Base-by-base conservation (phyloP, 2,113 vertebrate genomes). In the Antigone vipio region DNA sequence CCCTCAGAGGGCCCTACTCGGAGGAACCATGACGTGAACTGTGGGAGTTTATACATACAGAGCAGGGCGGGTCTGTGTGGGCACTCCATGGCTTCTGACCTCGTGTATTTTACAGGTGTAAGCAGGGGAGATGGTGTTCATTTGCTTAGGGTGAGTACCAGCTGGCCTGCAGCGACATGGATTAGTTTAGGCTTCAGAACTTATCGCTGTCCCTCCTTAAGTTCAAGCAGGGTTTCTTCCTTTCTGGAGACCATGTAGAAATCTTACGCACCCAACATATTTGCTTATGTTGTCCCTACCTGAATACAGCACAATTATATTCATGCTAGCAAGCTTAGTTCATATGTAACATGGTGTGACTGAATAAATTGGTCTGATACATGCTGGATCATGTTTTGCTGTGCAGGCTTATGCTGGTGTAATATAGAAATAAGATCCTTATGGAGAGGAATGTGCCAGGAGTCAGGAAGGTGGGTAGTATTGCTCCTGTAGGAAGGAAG, bases 181-280 rank as follows among this genome's bases (percentile, higher is more conserved):
- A 83, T 79, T 92, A 85, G 74, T 88, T 88, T 82, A 94, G 89
- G 81, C 89, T 95, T 95, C 96, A 92, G 47, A 79, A 93, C 26
- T 89, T 88, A 85, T n/a, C 91, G 87, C 94, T 97, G 77, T 84
- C 91, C 69, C 74, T 96, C 86, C 91, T 93, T 95, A 96, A 85
- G 58, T 93, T 89, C 66, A 85, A 91, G 62, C 86, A 91, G 91
- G 66, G 81, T 96, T 91, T 91, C 74, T 94, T 92, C 58, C 62
- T 78, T 95, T 93, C 91, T 93, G 89, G 91, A 79, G 27, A 17
- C 66, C 52, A 7, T 27, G 92, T 92, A 93, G 91, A 93, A 80
- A 69, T 75, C 44, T 94, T 92, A 64, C 23, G 45, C 82, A 67
- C 69, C 62, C 44, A 40, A 3, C 4, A 1, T 84, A 17, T 81